Conservation (phyloP, 2,888 invertebrate species). For the Melieria crassipennis region DNA sequence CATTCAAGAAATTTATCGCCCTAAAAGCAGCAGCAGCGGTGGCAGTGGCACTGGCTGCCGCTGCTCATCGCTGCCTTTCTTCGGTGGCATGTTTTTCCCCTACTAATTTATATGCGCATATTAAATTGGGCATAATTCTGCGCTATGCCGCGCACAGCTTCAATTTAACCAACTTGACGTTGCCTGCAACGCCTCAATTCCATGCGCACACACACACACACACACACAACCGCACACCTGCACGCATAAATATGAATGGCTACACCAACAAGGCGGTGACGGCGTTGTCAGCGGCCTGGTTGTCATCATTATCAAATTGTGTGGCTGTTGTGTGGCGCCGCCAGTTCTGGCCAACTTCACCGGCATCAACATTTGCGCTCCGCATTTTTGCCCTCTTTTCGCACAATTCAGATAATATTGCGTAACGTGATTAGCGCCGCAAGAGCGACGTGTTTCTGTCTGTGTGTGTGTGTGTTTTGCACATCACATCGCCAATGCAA, state of each 20-base stretch:
- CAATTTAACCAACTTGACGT: not conserved
- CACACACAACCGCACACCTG: constrained; percentile 3
- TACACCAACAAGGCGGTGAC: not conserved
- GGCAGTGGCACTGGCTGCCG: not conserved
- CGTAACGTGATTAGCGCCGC: no score
- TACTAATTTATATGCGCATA: constrained; percentile 58
- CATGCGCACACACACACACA: constrained; percentile 8
- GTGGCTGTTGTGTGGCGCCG: not conserved
- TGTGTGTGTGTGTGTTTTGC: no score
- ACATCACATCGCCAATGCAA: no score
- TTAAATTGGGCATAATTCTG: constrained; percentile 50
- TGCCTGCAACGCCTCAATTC: not conserved
- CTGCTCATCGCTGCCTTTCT: not conserved
- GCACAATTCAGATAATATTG: no score
- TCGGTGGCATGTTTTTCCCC: not conserved
- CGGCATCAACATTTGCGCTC: no score
- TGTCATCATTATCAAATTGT: constrained; percentile 26
- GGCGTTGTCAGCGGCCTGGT: not conserved
- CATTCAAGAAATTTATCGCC: constrained; percentile 8
- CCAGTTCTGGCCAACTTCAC: not conserved
- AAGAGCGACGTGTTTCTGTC: no score
- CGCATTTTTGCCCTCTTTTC: no score
- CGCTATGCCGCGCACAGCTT: constrained; percentile 11
- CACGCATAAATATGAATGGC: not conserved
- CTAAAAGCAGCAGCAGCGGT: constrained; percentile 5